Conservation (phyloP, 2,797 vertebrate species). For the Microctenopoma stevenorrisi region DNA sequence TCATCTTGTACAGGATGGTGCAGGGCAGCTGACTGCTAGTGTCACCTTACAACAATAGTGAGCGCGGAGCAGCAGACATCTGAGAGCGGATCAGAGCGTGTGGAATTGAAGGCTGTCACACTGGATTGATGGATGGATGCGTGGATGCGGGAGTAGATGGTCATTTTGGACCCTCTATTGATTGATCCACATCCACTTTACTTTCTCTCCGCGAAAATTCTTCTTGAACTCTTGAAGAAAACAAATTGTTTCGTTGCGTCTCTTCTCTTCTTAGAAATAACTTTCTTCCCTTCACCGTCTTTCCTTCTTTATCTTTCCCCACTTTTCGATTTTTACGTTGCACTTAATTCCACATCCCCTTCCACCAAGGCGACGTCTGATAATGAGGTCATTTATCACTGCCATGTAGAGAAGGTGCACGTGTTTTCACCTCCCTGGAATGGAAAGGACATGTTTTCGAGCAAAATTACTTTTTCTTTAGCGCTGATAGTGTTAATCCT, state of each 20-base stretch:
- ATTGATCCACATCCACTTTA: not conserved
- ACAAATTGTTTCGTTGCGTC: not conserved
- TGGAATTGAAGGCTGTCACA: constrained; percentile 7
- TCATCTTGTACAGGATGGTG: constrained; percentile 33
- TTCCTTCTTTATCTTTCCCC: constrained; percentile 11
- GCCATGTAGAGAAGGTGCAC: constrained; percentile 55
- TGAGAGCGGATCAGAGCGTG: constrained; percentile 17
- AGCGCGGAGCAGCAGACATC: constrained; percentile 16
- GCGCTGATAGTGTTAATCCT: constrained; percentile 79
- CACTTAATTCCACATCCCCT: constrained; percentile 65
- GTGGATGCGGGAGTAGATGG: not conserved
- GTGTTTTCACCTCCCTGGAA: constrained; percentile 66
- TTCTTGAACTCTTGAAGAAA: constrained; percentile 1
- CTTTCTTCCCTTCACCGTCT: constrained; percentile 1
- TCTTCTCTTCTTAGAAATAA: not conserved
- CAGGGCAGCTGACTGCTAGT: constrained; percentile 32
- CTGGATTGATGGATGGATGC: constrained; percentile 14
- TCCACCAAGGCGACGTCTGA: constrained; percentile 59
- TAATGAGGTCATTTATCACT: constrained; percentile 78
- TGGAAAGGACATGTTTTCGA: constrained; percentile 69
- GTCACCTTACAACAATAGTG: constrained; percentile 48
- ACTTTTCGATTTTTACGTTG: constrained; percentile 32
- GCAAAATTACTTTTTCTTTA: constrained; percentile 75
- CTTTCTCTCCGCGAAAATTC: not conserved
- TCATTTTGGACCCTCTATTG: not conserved